Conservation (phyloP, 1,140 invertebrate species). For the Drosophila kohkoa region DNA sequence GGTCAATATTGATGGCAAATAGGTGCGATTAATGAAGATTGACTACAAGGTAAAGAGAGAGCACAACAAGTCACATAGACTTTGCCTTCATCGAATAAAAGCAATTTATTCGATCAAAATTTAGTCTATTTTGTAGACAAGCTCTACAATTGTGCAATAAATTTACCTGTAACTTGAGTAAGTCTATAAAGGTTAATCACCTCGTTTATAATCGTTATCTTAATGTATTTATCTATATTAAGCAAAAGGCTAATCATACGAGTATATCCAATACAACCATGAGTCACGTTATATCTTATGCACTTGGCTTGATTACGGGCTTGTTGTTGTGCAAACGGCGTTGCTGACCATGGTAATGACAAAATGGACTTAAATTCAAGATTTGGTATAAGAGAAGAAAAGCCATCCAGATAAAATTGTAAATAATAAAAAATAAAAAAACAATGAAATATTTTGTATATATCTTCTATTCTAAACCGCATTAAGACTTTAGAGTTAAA, state of each 20-base stretch:
- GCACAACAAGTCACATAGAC: constrained; percentile 15
- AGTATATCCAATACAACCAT: constrained; percentile 16
- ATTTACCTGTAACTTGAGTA: constrained; percentile 11
- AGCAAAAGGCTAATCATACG: not conserved
- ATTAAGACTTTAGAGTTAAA: not conserved
- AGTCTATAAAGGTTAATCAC: not conserved
- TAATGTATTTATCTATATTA: not conserved
- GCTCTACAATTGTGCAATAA: constrained; percentile 6
- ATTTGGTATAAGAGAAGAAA: not conserved
- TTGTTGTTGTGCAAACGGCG: constrained; percentile 54
- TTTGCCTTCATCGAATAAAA: constrained; percentile 12
- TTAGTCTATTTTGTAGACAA: constrained; percentile 7
- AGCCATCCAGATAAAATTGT: not conserved
- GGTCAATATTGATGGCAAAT: not conserved
- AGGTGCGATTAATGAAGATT: not conserved
- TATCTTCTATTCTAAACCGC: too few relatives aligned
- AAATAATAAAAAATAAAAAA: too few relatives aligned
- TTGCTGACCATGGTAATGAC: not conserved
- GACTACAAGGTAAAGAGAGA: not conserved
- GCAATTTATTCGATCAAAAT: not conserved
- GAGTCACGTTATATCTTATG: constrained; percentile 64
- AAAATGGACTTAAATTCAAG: not conserved
- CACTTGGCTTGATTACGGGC: constrained; percentile 56
- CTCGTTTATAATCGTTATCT: not conserved
- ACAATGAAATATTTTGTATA: too few relatives aligned